A percentile compares a stretch with the other conserved stretches of the same genome.
Evolutionary conservation across 2,888 invertebrate species (phyloP).

Genomic region (Drosophila suboccidentalis): DNA sequence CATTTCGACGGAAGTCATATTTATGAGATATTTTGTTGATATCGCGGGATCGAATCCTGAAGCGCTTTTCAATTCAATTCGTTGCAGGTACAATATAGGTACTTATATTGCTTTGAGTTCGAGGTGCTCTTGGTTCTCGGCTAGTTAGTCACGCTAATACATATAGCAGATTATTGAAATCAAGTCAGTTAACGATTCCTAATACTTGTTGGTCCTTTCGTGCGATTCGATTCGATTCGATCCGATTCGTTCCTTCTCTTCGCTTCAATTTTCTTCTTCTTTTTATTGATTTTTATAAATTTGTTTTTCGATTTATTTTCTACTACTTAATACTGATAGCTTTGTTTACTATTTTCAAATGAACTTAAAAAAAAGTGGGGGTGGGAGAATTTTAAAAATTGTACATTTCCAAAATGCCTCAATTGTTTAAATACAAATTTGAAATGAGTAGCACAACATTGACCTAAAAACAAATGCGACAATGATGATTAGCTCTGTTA

Average conservation of each 20-base stretch:
- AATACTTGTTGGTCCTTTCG: neutral
- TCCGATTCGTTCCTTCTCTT: neutral
- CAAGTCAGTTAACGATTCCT: neutral
- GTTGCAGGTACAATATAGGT: neutral
- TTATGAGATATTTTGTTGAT: neutral
- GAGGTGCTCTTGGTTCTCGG: neutral
- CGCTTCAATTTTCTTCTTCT: neutral
- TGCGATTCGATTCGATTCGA: neutral
- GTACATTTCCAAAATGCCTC: conserved; percentile 35
- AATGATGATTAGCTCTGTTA: conserved; percentile 4
- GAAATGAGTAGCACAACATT: conserved; percentile 23
- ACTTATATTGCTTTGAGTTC: too few species aligned
- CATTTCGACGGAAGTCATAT: conserved; percentile 24
- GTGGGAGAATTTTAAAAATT: conserved; percentile 38
- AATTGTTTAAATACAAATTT: conserved; percentile 44
- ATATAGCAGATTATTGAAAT: neutral
- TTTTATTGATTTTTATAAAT: conserved; percentile 6
- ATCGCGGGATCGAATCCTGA: neutral
- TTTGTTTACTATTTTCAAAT: conserved; percentile 28
- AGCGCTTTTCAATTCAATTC: neutral
- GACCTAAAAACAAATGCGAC: conserved; percentile 30
- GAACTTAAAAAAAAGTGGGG: conserved; percentile 23
- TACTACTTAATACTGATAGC: conserved; percentile 26
- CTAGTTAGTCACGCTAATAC: neutral
- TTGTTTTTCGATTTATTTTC: conserved; percentile 7